Evolutionary conservation across 2,113 vertebrate genomes (phyloP), one percentile per base, ranked within the genome.

Genomic region (Rhinichthys klamathensis): DNA sequence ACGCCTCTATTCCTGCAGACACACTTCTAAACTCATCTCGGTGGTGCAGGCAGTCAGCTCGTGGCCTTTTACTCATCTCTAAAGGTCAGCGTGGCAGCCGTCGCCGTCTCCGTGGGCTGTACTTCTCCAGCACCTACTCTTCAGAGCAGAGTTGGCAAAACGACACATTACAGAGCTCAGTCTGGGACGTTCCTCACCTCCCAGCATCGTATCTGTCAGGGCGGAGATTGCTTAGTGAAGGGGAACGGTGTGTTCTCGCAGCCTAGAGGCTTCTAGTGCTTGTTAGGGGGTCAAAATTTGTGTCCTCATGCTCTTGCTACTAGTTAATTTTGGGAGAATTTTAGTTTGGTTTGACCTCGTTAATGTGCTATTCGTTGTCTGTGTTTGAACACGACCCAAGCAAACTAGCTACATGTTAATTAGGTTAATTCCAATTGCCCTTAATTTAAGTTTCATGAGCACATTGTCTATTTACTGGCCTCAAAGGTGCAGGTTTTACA

Each of bases 71-170:
- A 41, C 74, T 51, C 56, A 30, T 72, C 80, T 88, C n/a, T 83
- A 88, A 88, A 88, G 87, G 87, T 88, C 84, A 83, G 76, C 27
- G 6, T 38, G 15, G 76, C 46, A 27, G 75, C 58, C 44, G 9
- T 27, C 12, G 9, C 73, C 15, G 13, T 80, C 51, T 60, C 21
- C 21, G 25, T 49, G 12, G 27, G 85, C 46, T 76, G 60, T 73
- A 83, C 73, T 72, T 83, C 65, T 51, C 30, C 25, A 51, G n/a
- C 51, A 9, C 46, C 51, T 25, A 16, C 13, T 58, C 30, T 4
- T 21, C 23, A 72, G 65, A 58, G 49, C 21, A 7, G 38, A 70
- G 16, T 72, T 35, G 32, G n/a, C 21, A 56, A 30, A 79, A 38
- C 10, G 32, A 60, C 60, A 69, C 73, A 58, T 72, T 78, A 41